Conservation (phyloP, 2,888 invertebrate species). For the Drosophila anomelani region DNA sequence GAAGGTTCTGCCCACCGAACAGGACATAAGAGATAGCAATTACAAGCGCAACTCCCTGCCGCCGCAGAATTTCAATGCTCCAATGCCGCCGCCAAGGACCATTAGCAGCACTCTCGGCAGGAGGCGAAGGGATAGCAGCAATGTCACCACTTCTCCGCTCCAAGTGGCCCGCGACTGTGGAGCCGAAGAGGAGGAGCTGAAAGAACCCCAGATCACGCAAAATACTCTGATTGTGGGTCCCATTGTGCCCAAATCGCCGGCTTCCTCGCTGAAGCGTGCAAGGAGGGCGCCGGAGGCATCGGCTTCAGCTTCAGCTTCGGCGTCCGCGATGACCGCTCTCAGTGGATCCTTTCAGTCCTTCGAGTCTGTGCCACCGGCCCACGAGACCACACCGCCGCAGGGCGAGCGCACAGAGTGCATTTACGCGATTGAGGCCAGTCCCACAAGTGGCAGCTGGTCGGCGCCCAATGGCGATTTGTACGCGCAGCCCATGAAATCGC, state of each 20-base stretch:
- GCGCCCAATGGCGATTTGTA: slow-evolving; percentile 75
- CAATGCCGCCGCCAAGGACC: slow-evolving; percentile 91
- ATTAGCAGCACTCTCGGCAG: slow-evolving; percentile 89
- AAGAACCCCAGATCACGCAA: slow-evolving; percentile 85
- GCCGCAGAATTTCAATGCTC: slow-evolving; percentile 86
- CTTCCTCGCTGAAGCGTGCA: slow-evolving; percentile 59
- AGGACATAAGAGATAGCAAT: slow-evolving; percentile 51
- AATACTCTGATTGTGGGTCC: slow-evolving; percentile 87
- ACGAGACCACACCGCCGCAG: slow-evolving; percentile 70
- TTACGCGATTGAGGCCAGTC: slow-evolving; percentile 73
- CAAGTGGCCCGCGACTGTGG: slow-evolving; percentile 85
- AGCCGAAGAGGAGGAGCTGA: slow-evolving; percentile 82
- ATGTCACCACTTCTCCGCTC: slow-evolving; percentile 84
- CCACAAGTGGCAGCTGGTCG: slow-evolving; percentile 52
- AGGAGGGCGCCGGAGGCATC: slow-evolving; percentile 16
- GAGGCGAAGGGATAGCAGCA: slow-evolving; percentile 84
- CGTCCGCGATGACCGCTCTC: slow-evolving; percentile 38
- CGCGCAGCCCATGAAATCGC: slow-evolving; percentile 75
- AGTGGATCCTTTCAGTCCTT: slow-evolving; percentile 74
- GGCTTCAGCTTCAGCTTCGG: not conserved
- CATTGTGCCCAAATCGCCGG: slow-evolving; percentile 84
- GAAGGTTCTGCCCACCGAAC: slow-evolving; percentile 91
- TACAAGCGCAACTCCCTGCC: slow-evolving; percentile 85
- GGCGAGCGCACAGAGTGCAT: slow-evolving; percentile 82
- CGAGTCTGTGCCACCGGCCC: slow-evolving; percentile 69